These are phyloP conservation scores for Plectrocnemia conspersa DNA, from an alignment of 1,140 invertebrate genomes.

Conservation along the genomic window DNA sequence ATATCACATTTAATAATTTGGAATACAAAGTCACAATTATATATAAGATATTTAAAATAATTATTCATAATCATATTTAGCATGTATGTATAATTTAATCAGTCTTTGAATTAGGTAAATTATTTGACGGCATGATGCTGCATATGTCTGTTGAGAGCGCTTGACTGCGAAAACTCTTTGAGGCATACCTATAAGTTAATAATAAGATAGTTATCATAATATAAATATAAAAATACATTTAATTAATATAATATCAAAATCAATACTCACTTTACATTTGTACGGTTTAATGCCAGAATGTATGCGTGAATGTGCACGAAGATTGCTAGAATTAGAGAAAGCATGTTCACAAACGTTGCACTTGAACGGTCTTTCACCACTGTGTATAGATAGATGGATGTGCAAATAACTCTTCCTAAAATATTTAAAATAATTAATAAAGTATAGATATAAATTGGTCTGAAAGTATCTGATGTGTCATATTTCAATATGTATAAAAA, in stretches of 20 bases:
- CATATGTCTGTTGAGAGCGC: constrained; percentile 31
- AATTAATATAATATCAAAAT: constrained; percentile 2
- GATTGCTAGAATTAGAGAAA: constrained; percentile 32
- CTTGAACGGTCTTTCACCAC: constrained; percentile 55
- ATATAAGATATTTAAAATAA: too few species aligned
- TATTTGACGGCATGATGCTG: constrained; percentile 28
- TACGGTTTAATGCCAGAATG: constrained; percentile 33
- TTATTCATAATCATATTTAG: too few species aligned
- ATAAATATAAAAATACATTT: not conserved
- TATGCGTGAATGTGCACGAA: constrained; percentile 26
- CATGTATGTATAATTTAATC: constrained; percentile 1
- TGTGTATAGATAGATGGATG: constrained; percentile 62
- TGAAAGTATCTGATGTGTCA: too few species aligned
- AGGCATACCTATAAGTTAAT: constrained; percentile 32
- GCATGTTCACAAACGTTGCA: constrained; percentile 52
- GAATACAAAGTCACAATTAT: too few species aligned
- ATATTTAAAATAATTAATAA: constrained; percentile 12
- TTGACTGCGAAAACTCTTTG: constrained; percentile 29
- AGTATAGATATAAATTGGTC: too few species aligned
- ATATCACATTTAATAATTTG: too few species aligned
- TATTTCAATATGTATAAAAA: too few species aligned
- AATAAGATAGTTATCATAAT: not conserved
- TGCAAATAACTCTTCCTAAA: constrained; percentile 46
- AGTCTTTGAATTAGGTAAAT: not conserved
- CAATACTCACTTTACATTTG: constrained; percentile 30